Evolutionary conservation across 2,113 vertebrate species (phyloP), one percentile per base, ranked within the genome.

Genomic region (Pangasianodon hypophthalmus): DNA sequence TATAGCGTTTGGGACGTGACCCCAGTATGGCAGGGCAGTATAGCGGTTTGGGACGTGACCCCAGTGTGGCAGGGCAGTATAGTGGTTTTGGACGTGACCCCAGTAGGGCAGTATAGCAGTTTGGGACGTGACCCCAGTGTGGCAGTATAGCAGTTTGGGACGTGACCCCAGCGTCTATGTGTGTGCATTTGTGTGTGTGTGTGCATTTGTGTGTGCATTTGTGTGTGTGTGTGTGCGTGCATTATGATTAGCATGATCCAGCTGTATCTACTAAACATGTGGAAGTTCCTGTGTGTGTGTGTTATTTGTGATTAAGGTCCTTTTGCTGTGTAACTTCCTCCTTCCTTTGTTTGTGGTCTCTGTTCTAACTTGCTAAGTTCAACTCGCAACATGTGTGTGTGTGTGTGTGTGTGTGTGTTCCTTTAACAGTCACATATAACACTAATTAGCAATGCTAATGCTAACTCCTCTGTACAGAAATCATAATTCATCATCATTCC

Each of bases 241-340:
- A 41, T 7, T 41, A 6, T 73, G 8, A 73, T 41, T 37, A 73
- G 37, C 32, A 73, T 73, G 32, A 41, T 73, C 69, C 37, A 75
- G 37, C 41, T 44, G 41, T 75, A 24, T 44, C 71, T 75, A 24
- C 41, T 75, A 10, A 75, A 44, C 19, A 21, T 21, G 37, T 41
- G 32, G 32, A 44, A 75, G 71, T 75, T 75, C 37, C 32, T 75
- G 19, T 50, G 75, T 79, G 73, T 75, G 77, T 80, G 77, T 80
- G 77, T 24, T 18, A 9, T 73, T 19, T 26, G 44, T 48, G 44
- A 48, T 46, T 79, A 48, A 41, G 4, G 1, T 13, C 26, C 46
- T 48, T 46, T 10, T 75, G 41, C 10, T 48, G 41, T 48, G 75
- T 79, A 48, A 79, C 75, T 79, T 79, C 75, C 75, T 79, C 44